These are phyloP conservation scores for Hydroisotoma schaefferi DNA, from an alignment of 2,888 invertebrate species.

Conservation along the genomic window DNA sequence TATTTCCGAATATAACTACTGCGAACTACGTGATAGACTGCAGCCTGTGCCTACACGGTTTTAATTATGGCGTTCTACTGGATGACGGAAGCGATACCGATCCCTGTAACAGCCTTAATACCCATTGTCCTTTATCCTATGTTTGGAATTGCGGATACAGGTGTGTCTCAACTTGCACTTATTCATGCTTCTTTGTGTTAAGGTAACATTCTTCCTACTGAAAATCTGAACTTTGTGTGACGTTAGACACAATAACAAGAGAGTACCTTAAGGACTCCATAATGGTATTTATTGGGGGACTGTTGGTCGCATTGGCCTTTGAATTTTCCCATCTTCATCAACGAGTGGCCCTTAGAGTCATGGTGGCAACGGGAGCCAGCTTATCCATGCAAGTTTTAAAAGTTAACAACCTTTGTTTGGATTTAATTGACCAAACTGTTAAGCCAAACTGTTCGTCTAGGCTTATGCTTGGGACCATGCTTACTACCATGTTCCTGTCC, in stretches of 20 bases:
- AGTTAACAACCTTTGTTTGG: neutral
- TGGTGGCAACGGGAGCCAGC: slow-evolving; percentile 50
- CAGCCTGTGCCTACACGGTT: slow-evolving; percentile 49
- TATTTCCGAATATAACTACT: no score
- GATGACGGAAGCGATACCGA: slow-evolving; percentile 51
- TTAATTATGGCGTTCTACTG: slow-evolving; percentile 50
- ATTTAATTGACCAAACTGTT: neutral
- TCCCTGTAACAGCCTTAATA: slow-evolving; percentile 50
- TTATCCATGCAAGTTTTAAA: slow-evolving; percentile 26
- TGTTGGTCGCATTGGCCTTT: slow-evolving; percentile 56
- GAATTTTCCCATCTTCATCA: slow-evolving; percentile 56
- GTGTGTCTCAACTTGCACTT: slow-evolving; percentile 11
- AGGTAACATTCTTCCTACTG: neutral
- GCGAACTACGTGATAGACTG: no score
- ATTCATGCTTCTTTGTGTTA: no score
- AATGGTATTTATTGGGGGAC: slow-evolving; percentile 52
- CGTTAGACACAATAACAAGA: slow-evolving; percentile 32
- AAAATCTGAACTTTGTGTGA: neutral
- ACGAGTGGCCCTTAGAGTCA: slow-evolving; percentile 55
- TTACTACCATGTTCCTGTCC: slow-evolving; percentile 55
- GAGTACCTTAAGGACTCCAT: slow-evolving; percentile 49
- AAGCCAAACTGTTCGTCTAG: slow-evolving; percentile 11
- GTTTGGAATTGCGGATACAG: slow-evolving; percentile 49
- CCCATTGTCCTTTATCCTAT: slow-evolving; percentile 50
- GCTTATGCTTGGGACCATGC: slow-evolving; percentile 54